A percentile compares a stretch with the other conserved stretches of the same genome.
phyloP scores from a whole-genome alignment of 2,113 vertebrate species.

The Acrocephalus arundinaceus region DNA sequence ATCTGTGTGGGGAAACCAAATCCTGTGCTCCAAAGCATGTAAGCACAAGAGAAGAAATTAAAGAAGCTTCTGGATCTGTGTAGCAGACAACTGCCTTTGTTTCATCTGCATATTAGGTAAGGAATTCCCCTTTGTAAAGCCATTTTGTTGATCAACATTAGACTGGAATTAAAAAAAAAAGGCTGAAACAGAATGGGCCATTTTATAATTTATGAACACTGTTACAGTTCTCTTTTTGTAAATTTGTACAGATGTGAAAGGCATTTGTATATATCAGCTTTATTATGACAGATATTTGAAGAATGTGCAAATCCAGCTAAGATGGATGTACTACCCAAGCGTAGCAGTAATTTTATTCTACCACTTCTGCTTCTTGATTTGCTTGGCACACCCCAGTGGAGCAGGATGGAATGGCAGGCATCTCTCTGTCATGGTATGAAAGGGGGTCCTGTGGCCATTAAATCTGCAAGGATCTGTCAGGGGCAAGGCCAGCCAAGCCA shows the following conservation, averaged over 20 bases:
- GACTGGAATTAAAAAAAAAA: neutral
- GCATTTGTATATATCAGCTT: neutral
- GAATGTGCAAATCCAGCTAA: neutral
- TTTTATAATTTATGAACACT: neutral
- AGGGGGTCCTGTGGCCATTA: neutral
- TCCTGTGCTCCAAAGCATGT: neutral
- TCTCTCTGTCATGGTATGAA: neutral
- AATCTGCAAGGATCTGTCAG: neutral
- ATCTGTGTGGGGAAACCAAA: neutral
- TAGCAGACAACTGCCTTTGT: neutral
- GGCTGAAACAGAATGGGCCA: rapidly evolving
- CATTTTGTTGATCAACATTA: neutral
- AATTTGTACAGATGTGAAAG: neutral
- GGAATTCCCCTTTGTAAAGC: neutral
- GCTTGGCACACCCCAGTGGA: neutral
- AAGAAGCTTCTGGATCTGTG: neutral
- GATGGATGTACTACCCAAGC: neutral
- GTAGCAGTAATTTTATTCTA: neutral
- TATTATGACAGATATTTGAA: neutral
- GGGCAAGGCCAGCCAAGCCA: neutral
- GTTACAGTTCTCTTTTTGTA: neutral
- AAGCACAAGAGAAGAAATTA: neutral
- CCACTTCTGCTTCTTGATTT: neutral
- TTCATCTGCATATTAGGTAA: neutral
- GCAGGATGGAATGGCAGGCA: neutral